Base-by-base conservation (phyloP, 30 jellyfish, hydroid and myxozoan genomes). In the Cassiopea andromeda region DNA sequence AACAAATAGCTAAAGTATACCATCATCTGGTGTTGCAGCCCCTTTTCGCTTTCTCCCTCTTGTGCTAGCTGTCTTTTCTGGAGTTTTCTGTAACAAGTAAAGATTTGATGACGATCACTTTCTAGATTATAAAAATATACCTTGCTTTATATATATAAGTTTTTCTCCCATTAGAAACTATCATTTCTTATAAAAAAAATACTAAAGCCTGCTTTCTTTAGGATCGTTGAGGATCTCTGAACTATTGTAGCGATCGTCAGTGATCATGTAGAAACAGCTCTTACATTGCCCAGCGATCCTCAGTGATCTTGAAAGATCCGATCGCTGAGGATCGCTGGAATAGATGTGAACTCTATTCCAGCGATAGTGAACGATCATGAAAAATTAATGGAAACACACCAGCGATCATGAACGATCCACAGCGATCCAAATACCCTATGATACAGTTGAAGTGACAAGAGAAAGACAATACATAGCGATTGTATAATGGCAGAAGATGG, bases 1-100 rank as follows among this genome's bases (percentile, higher is more conserved):
- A 27, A 27, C 0, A 0, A 27, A 27, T 0, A 27, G 38, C 38
- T 27, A 27, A 0, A 27, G 38, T 0, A 16, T 80, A 87, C 97
- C 87, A 45, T 93, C 97, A 19, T 86, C 95, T 18, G 95, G 93
- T 8, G 97, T 84, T 1, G 96, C 85, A 71, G 92, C 81, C 4
- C 94, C 93, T 67, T 94, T 94, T 66, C 98, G 68, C 81, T 94
- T 94, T 60, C 98, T 74, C 3, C 98, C 96, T 77, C 92, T 91
- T 74, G 98, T 89, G 18, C 97, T 94, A 19, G 90, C 75, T 7
- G 98, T 89, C 87, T 94, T 94, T 73, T 94, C 98, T 2, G 93
- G 90, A 0, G 97, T 89, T 89, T 81, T 82, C 97, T 74, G 85
- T 75, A 74, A 75, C 48, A 43, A 3, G 0, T 54, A 3, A 54